These are phyloP conservation scores for Argyresthia goedartella DNA, from an alignment of 2,888 invertebrate genomes.

Conservation along the genomic window DNA sequence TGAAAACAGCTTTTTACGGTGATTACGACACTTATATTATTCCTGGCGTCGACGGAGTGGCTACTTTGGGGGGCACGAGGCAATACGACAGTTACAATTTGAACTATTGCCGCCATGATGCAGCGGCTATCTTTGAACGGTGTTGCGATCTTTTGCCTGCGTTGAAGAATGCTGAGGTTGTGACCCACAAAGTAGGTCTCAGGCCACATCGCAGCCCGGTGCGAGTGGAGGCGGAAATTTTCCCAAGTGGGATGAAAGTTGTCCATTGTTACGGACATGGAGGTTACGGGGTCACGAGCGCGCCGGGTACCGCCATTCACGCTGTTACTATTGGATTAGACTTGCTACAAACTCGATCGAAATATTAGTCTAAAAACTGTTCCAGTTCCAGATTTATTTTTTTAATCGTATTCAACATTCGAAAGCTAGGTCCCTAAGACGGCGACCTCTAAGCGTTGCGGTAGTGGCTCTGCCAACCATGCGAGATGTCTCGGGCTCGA, in stretches of 20 bases:
- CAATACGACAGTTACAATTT: slow-evolving; percentile 84
- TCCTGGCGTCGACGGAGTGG: slow-evolving; percentile 78
- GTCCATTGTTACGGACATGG: slow-evolving; percentile 97
- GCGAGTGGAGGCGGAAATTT: slow-evolving; percentile 77
- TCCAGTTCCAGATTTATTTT: no score
- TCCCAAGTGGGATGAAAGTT: slow-evolving; percentile 61
- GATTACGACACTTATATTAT: slow-evolving; percentile 90
- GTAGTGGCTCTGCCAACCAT: no score
- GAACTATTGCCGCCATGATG: slow-evolving; percentile 77
- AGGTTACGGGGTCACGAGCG: slow-evolving; percentile 91
- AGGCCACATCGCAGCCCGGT: slow-evolving; percentile 84
- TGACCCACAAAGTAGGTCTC: slow-evolving; percentile 81
- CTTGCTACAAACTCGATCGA: slow-evolving; percentile 25
- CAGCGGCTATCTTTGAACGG: slow-evolving; percentile 81
- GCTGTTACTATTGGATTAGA: slow-evolving; percentile 79
- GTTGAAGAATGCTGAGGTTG: slow-evolving; percentile 67
- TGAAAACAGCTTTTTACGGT: slow-evolving; percentile 89
- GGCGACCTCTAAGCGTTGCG: no score
- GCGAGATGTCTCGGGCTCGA: no score
- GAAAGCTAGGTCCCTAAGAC: no score
- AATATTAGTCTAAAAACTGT: no score
- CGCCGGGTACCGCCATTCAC: slow-evolving; percentile 87
- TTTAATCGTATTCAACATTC: no score
- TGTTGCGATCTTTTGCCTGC: slow-evolving; percentile 83
- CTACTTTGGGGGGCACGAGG: slow-evolving; percentile 88